Percentiles rank a stretch among this genome's conserved stretches.
Conservation (phyloP, 2,888 invertebrate genomes). For the Drosophila mulleri region DNA sequence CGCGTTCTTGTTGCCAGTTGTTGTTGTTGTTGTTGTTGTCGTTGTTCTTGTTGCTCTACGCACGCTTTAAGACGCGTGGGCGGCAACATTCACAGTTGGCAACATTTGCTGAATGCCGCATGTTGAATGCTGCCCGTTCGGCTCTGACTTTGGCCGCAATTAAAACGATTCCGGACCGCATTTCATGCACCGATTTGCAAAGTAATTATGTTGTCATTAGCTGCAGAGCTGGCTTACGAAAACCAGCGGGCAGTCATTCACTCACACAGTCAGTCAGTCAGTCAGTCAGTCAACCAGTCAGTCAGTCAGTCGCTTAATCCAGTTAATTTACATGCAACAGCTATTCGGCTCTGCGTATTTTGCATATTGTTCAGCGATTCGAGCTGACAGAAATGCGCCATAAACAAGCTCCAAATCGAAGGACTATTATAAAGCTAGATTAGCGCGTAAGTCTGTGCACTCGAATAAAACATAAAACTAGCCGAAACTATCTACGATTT, state of each 20-base stretch:
- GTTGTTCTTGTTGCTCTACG: constrained; percentile 43
- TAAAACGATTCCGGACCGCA: constrained; percentile 61
- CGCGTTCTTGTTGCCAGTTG: constrained; percentile 38
- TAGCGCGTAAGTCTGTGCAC: neutral
- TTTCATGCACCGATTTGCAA: constrained; percentile 61
- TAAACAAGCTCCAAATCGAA: neutral
- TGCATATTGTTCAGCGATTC: constrained; percentile 5
- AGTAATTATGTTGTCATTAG: constrained; percentile 78
- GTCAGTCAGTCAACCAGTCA: constrained; percentile 10
- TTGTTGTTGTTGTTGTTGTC: constrained; percentile 11
- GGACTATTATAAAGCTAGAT: neutral
- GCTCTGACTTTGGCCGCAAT: constrained; percentile 52
- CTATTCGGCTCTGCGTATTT: neutral
- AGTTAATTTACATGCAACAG: constrained; percentile 27
- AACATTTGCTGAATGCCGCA: constrained; percentile 50
- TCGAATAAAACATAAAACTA: neutral
- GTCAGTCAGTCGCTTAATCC: constrained; percentile 18
- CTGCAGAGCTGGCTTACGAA: constrained; percentile 25
- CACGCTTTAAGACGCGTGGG: constrained; percentile 61
- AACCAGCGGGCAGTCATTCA: constrained; percentile 29
- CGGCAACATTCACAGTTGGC: constrained; percentile 75
- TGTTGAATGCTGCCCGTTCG: constrained; percentile 21
- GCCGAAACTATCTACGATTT: constrained; percentile 1
- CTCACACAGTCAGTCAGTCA: constrained; percentile 18
- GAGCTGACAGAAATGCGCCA: constrained; percentile 15